Conservation (phyloP, 1,140 invertebrate species). For the Dendroctonus valens region DNA sequence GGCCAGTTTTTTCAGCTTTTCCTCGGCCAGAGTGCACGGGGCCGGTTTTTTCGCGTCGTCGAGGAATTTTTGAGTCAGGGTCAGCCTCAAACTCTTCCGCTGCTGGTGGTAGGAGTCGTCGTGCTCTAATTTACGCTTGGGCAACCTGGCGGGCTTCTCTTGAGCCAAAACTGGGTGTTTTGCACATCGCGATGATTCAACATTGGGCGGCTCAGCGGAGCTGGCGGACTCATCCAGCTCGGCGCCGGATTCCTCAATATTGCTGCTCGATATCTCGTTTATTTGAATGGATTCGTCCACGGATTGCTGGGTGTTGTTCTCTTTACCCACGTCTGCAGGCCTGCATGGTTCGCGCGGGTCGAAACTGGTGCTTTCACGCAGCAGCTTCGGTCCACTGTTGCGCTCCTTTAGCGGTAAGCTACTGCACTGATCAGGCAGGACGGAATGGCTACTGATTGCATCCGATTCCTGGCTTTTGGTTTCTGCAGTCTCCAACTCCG, state of each 20-base stretch:
- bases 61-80: conserved; percentile 27
- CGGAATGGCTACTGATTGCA: too few species aligned
- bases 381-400: conserved; percentile 40
- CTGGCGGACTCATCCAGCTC: not conserved
- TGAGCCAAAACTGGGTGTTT: not conserved
- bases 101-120: conserved; percentile 2
- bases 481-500: not conserved
- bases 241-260: conserved; percentile 37
- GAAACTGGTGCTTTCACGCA: conserved; percentile 41
- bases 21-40: conserved; percentile 33
- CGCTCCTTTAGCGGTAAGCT: conserved; percentile 40
- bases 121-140: not conserved
- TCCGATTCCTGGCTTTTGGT: too few species aligned
- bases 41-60: conserved; percentile 25
- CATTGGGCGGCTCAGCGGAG: not conserved
- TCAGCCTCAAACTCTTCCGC: conserved; percentile 36
- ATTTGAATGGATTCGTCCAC: conserved; percentile 57
- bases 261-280: conserved; percentile 60
- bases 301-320: conserved; percentile 22
- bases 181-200: not conserved
- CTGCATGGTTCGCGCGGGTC: conserved; percentile 36
- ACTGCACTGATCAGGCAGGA: not conserved
- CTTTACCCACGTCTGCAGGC: conserved; percentile 28
- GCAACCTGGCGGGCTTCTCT: not conserved
- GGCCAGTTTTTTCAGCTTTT: conserved; percentile 35